These are phyloP conservation scores for Pardosa pseudoannulata DNA, from an alignment of 2,888 invertebrate genomes.

Conservation along the genomic window DNA sequence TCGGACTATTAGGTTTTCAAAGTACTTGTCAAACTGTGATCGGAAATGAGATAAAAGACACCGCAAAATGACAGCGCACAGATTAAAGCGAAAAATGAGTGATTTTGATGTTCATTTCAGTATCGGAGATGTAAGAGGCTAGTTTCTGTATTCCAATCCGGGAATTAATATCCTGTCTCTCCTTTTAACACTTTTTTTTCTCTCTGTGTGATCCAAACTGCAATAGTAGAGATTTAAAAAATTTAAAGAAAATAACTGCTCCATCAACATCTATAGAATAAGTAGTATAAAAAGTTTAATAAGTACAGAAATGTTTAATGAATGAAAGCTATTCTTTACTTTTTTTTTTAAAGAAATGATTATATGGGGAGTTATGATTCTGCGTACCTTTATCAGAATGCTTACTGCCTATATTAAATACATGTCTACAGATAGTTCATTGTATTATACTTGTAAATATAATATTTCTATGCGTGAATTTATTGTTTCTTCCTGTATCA, in stretches of 20 bases:
- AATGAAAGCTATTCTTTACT: too few relatives aligned
- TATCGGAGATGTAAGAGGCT: not conserved
- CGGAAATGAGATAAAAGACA: slow-evolving; percentile 46
- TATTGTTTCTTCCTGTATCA: too few relatives aligned
- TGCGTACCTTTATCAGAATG: too few relatives aligned
- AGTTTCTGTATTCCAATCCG: not conserved
- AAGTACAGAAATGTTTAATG: too few relatives aligned
- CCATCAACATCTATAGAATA: too few relatives aligned
- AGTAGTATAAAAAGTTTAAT: too few relatives aligned
- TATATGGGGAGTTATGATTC: too few relatives aligned
- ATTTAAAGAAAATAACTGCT: not conserved
- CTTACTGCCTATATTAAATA: too few relatives aligned
- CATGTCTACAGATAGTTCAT: too few relatives aligned
- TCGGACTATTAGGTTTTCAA: slow-evolving; percentile 40
- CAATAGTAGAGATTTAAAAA: not conserved
- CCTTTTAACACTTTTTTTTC: not conserved
- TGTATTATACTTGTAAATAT: too few relatives aligned
- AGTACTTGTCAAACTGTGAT: slow-evolving; percentile 44
- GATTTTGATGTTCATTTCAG: slow-evolving; percentile 38
- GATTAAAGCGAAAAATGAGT: slow-evolving; percentile 43
- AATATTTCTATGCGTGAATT: too few relatives aligned
- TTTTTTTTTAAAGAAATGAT: too few relatives aligned
- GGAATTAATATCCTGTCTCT: slow-evolving; percentile 13
- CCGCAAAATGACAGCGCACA: slow-evolving; percentile 30
- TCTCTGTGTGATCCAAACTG: not conserved